These are phyloP conservation scores for Nemotelus pantherinus DNA, from an alignment of 2,888 invertebrate genomes.

Conservation along the genomic window DNA sequence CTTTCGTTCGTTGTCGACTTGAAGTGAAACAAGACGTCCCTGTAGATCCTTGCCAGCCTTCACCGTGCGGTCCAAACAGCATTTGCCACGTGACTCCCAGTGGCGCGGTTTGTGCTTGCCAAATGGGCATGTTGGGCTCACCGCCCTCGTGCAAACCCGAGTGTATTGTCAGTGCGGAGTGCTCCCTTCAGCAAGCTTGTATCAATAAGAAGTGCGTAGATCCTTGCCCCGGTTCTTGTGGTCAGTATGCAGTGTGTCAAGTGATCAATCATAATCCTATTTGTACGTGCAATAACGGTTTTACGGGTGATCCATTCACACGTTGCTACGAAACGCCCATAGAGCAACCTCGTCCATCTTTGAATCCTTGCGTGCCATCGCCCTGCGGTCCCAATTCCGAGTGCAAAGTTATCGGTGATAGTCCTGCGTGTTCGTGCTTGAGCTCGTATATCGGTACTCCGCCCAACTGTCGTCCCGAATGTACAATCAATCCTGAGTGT, in stretches of 20 bases:
- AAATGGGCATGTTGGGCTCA: constrained; percentile 76
- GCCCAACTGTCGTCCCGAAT: constrained; percentile 74
- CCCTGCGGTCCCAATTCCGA: constrained; percentile 73
- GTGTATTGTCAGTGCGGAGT: constrained; percentile 82
- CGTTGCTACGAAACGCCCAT: constrained; percentile 69
- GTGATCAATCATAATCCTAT: constrained; percentile 86
- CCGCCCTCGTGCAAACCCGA: constrained; percentile 81
- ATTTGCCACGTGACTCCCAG: constrained; percentile 73
- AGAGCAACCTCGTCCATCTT: constrained; percentile 58
- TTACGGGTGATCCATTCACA: constrained; percentile 79
- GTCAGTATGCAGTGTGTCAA: constrained; percentile 79
- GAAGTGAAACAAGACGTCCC: constrained; percentile 56
- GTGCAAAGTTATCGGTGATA: constrained; percentile 68
- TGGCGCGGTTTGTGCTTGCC: constrained; percentile 77
- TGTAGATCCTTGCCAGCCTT: constrained; percentile 72
- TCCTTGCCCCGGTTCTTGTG: constrained; percentile 82
- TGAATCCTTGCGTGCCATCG: constrained; percentile 72
- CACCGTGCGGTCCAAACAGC: constrained; percentile 81
- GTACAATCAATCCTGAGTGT: constrained; percentile 74
- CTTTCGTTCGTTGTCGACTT: constrained; percentile 72
- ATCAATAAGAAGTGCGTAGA: constrained; percentile 78
- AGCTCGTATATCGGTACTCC: constrained; percentile 71
- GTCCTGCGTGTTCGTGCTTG: constrained; percentile 71
- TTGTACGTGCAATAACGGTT: constrained; percentile 76
- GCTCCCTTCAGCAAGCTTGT: constrained; percentile 77